phyloP scores from a whole-genome alignment of 37 sponge, comb jelly and placozoan genomes.

The Halisarca cf. caerulea region DNA sequence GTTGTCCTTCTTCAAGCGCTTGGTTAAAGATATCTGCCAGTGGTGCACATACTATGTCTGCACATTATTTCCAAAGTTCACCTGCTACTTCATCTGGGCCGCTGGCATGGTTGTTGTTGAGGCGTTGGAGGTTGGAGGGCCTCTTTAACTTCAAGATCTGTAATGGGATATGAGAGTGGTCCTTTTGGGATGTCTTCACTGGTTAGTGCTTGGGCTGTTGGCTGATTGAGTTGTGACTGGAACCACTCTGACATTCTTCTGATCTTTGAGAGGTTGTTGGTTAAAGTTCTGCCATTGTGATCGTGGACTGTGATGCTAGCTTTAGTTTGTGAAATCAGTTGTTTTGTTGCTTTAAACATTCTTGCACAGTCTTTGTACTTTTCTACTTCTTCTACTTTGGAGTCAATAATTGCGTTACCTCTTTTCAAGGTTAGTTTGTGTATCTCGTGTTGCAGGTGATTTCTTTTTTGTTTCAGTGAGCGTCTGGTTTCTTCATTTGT shows the following conservation, averaged over 20 bases:
- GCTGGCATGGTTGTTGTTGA: slow-evolving; percentile 1
- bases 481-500: neutral
- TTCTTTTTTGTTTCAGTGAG: neutral
- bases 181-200: too few relatives aligned
- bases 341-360: slow-evolving; percentile 27
- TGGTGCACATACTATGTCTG: neutral
- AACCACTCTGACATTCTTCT: too few relatives aligned
- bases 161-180: too few relatives aligned
- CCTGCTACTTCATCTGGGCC: neutral
- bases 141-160: too few relatives aligned
- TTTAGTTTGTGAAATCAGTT: too few relatives aligned
- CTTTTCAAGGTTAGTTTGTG: neutral
- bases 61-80: slow-evolving; percentile 1
- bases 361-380: neutral
- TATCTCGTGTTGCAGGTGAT: neutral
- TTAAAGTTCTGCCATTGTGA: too few relatives aligned
- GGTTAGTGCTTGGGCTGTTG: too few relatives aligned
- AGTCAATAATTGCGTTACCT: slow-evolving; percentile 4
- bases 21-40: neutral
- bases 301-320: too few relatives aligned
- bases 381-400: slow-evolving; percentile 5
- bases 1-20: neutral
- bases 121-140: too few relatives aligned
- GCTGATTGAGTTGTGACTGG: too few relatives aligned
- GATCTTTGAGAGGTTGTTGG: too few relatives aligned